phyloP scores from a whole-genome alignment of 2,888 invertebrate species.

The Yponomeuta evonymella region DNA sequence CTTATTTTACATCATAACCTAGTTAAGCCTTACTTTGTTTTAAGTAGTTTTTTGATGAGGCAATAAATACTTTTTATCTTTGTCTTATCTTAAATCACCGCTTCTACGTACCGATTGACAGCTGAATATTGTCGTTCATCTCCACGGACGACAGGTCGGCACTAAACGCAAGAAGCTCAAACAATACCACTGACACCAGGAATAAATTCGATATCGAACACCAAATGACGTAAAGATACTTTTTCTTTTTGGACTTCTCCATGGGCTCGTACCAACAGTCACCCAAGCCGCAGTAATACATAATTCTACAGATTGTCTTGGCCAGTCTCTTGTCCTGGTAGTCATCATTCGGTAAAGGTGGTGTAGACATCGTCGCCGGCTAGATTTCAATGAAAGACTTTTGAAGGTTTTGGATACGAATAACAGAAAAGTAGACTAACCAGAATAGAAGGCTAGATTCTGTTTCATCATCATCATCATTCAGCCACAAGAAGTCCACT shows the following conservation, averaged over 20 bases:
- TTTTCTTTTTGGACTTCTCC: constrained; percentile 22
- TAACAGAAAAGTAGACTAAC: too few relatives aligned
- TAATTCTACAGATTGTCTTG: constrained; percentile 33
- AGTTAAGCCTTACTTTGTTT: too few relatives aligned
- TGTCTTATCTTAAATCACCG: background rate
- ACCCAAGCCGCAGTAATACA: constrained; percentile 40
- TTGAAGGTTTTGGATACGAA: too few relatives aligned
- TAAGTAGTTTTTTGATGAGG: too few relatives aligned
- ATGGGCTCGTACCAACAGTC: constrained; percentile 41
- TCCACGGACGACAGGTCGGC: constrained; percentile 39
- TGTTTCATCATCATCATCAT: too few relatives aligned
- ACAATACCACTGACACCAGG: constrained; percentile 28
- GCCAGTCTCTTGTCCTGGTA: background rate
- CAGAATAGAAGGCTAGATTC: too few relatives aligned
- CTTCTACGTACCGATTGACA: constrained; percentile 21
- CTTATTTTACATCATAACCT: too few relatives aligned
- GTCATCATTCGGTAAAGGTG: background rate
- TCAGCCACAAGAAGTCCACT: too few relatives aligned
- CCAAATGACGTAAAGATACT: constrained; percentile 35
- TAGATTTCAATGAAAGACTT: too few relatives aligned
- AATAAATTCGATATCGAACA: constrained; percentile 33
- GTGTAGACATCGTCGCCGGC: too few relatives aligned
- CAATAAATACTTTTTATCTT: too few relatives aligned
- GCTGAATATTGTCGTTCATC: constrained; percentile 37
- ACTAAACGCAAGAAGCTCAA: constrained; percentile 36